Evolutionary conservation across 2,888 invertebrate species (phyloP), one percentile per base, ranked within the genome.

Genomic region (Drosophila paramelanica): DNA sequence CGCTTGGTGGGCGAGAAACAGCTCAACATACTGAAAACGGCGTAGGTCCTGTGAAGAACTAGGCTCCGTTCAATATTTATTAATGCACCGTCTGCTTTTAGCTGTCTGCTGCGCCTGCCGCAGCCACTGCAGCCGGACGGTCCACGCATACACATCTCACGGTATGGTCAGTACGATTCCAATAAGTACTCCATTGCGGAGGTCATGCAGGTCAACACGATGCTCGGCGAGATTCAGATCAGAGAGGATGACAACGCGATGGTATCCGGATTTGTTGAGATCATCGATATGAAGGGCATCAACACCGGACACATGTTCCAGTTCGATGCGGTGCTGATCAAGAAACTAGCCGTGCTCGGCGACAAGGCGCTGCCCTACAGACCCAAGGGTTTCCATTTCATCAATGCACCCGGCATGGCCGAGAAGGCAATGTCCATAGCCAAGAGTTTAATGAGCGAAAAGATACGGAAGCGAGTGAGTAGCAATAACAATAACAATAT

Each of bases 351-450:
- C 36, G 93, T 93, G 0, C 91, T 93, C 52, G 89, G 94, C 13
- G 94, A 95, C 90, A 94, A 95, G 68, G 95, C 94, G 0, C 93
- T 94, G 75, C 95, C 96, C 0, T 92, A 94, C 27, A 93, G 95
- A 27, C 93, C 94, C 8, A 94, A 94, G 79, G 94, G 94, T 10
- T 93, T 94, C 65, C 94, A 95, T 79, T 94, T 94, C 41, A 89
- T 95, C 31, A 95, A 95, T 89, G 93, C 94, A 0, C 94, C 95
- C 0, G 31, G 93, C 6, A 93, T 94, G 6, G 94, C 95, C 60
- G 95, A 95, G 75, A 93, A 93, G 0, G 92, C 94, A 0, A 94
- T 93, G 79, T 92, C 93, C 27, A 91, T 95, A 57, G 93, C 95
- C 33, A 94, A 94, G 84, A 91, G 93, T 51, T 93, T 95, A 77